Percentiles rank a stretch among this genome's conserved stretches.
Conservation (phyloP, 1,140 invertebrate species). For the Antheraea pernyi region DNA sequence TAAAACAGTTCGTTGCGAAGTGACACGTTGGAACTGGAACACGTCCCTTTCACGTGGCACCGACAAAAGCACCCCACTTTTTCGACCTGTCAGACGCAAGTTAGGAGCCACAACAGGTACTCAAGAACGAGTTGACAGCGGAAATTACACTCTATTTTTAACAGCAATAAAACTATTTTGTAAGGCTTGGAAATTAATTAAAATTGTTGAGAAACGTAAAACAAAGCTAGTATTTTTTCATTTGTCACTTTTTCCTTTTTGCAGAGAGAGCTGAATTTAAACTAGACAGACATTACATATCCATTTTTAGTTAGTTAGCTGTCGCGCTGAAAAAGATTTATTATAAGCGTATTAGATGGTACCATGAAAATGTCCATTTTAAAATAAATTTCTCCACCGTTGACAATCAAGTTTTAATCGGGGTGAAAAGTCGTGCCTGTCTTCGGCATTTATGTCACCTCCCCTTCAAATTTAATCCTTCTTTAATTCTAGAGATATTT, state of each 20-base stretch:
- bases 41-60: background rate
- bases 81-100: background rate
- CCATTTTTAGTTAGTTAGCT: no score
- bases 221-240: background rate
- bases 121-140: background rate
- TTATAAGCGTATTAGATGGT: no score
- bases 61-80: background rate
- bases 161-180: background rate
- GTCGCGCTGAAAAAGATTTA: no score
- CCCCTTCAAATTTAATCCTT: no score
- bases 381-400: no score
- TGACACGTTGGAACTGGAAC: background rate
- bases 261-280: no score
- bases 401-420: no score
- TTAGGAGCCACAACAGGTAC: background rate
- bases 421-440: no score
- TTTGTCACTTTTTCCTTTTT: background rate
- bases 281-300: no score
- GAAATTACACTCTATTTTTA: background rate
- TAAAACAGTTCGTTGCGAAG: conserved; percentile 2
- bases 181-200: background rate
- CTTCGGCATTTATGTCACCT: no score
- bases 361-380: no score
- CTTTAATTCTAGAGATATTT: no score
- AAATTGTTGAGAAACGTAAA: background rate